Evolutionary conservation across 2,888 invertebrate species (phyloP).

Genomic region (Phortica okadai): DNA sequence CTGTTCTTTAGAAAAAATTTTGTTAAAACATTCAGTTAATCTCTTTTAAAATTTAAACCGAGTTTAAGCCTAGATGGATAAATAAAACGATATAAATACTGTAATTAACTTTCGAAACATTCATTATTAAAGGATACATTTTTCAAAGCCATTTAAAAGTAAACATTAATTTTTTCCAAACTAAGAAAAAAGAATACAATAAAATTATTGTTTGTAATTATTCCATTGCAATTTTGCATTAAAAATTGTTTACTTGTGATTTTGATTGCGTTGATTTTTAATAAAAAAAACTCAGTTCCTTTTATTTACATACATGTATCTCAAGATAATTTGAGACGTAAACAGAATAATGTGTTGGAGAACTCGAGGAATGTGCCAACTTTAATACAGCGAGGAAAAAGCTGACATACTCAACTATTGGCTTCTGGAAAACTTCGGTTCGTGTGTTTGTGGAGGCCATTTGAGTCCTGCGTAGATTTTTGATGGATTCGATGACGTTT

Average conservation of each 20-base stretch:
- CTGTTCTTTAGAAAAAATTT: constrained; percentile 3
- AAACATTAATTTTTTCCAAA: constrained; percentile 19
- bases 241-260: constrained; percentile 26
- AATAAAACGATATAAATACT: not conserved
- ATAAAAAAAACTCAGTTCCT: constrained; percentile 14
- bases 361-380: too few species aligned
- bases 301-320: not conserved
- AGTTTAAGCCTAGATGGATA: constrained; percentile 15
- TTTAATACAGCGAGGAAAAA: too few species aligned
- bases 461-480: too few species aligned
- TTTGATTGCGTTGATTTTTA: constrained; percentile 24
- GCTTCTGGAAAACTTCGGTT: too few species aligned
- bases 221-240: constrained; percentile 32
- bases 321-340: not conserved
- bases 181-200: too few species aligned
- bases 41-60: not conserved
- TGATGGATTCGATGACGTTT: too few species aligned
- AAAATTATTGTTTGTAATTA: constrained; percentile 27
- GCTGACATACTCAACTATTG: too few species aligned
- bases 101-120: not conserved
- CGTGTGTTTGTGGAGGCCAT: too few species aligned
- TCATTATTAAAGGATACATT: too few species aligned
- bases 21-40: not conserved
- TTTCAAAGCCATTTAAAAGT: constrained; percentile 10
- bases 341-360: too few species aligned